Evolutionary conservation across 2,888 invertebrate genomes (phyloP).

Genomic region (Troglohyphantes excavatus): DNA sequence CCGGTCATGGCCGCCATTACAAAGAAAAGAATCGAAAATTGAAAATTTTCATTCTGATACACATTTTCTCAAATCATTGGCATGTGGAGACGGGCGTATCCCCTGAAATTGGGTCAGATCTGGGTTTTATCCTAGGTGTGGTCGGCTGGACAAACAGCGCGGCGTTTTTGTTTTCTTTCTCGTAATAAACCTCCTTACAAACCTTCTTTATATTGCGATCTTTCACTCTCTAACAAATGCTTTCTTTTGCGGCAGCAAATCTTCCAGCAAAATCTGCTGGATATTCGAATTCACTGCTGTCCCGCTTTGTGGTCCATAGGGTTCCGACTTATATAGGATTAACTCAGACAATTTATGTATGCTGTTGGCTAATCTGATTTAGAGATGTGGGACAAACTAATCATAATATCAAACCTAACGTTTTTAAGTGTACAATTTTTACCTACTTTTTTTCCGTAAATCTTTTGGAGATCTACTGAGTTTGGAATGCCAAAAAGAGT

Average conservation of each 20-base stretch:
- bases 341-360: background rate
- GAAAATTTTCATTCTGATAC: slow-evolving; percentile 27
- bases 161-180: background rate
- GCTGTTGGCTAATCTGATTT: background rate
- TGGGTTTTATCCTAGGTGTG: slow-evolving; percentile 62
- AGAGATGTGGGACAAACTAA: background rate
- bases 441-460: background rate
- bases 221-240: slow-evolving; percentile 15
- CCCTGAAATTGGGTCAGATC: slow-evolving; percentile 42
- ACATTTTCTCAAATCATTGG: slow-evolving; percentile 21
- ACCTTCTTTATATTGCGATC: background rate
- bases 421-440: background rate
- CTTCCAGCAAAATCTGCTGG: background rate
- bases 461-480: background rate
- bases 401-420: background rate
- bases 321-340: background rate
- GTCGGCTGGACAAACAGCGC: slow-evolving; percentile 30
- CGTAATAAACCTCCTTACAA: background rate
- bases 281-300: too few species aligned
- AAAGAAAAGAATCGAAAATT: slow-evolving; percentile 47
- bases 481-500: background rate
- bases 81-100: slow-evolving; percentile 32
- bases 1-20: slow-evolving; percentile 58
- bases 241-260: background rate
- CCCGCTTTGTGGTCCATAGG: background rate